Evolutionary conservation across 2,888 invertebrate genomes (phyloP), one percentile per base, ranked within the genome.

Genomic region (Deroplatys truncata): DNA sequence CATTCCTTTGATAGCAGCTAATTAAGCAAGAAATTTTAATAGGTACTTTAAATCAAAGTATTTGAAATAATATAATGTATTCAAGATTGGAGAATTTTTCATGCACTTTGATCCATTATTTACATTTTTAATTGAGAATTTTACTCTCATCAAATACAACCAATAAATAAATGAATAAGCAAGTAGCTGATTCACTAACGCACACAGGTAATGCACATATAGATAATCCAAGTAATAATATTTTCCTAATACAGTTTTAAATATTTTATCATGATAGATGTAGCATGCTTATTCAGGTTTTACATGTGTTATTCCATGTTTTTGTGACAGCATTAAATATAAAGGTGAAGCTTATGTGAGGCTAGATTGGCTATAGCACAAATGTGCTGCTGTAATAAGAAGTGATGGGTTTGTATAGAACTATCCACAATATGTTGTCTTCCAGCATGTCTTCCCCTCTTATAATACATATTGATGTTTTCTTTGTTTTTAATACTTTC

Each of bases 391-490:
- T 20, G 20, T 72, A 20, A 72, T 16, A 25, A 72, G 56, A 72
- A 25, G 20, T 72, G 25, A 72, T 72, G 56, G 20, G 56, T 72
- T 72, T 72, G 56, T 72, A 72, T 72, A 43, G 43, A 72, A 72
- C 56, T 72, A 72, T 72, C 25, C 56, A 72, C 20, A 72, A 20
- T 72, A 72, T 72, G 56, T 87, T 87, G 87, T 87, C 87, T 87
- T 87, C 87, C 87, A 87, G 29, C 35, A 35, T 35, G 83, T 87
- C 87, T 87, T 83, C 87, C 87, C 56, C 56, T 72, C 56, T 72
- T 72, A 20, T 72, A 25, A 72, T 8, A 35, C 56, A 72, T 25
- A 72, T 72, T 72, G 20, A 5, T 72, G 20, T 72, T 25, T 72
- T 20, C 25, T 20, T 4, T 72, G 25, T 72, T 72, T 72, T 16